phyloP scores from a whole-genome alignment of 2,113 vertebrate genomes.

The Garra rufa region DNA sequence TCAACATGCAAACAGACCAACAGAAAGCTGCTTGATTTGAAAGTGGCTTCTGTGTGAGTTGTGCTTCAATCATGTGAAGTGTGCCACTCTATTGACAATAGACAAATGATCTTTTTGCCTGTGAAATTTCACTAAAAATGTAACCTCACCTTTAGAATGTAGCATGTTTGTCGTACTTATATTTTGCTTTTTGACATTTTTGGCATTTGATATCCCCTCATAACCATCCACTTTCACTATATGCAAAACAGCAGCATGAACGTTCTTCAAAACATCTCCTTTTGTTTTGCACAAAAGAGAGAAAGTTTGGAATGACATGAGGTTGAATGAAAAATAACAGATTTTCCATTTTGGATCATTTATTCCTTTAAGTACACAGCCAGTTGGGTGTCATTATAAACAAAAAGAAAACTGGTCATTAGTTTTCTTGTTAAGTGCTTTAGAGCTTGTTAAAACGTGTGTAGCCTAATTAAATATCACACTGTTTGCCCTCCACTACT shows the following conservation, averaged over 20 bases:
- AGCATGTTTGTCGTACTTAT: background rate
- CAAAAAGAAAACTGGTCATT: slow-evolving; percentile 11
- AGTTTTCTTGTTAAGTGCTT: background rate
- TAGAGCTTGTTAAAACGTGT: background rate
- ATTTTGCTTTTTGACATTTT: background rate
- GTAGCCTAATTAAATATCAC: slow-evolving; percentile 17
- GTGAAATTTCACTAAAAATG: background rate
- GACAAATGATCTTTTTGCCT: background rate
- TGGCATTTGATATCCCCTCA: background rate
- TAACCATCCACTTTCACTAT: background rate
- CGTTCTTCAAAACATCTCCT: background rate
- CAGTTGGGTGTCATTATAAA: slow-evolving; percentile 8
- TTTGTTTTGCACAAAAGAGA: background rate
- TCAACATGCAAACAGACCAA: background rate
- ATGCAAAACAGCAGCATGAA: background rate
- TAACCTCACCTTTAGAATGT: background rate
- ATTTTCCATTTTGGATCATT: background rate
- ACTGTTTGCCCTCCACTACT: background rate
- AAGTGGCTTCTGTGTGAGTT: background rate
- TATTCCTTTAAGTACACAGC: background rate
- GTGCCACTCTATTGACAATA: background rate
- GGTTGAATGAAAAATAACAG: background rate
- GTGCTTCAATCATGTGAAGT: background rate
- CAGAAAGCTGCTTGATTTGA: background rate
- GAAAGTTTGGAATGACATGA: background rate